Evolutionary conservation across 2,888 invertebrate genomes (phyloP), one percentile per base, ranked within the genome.

Genomic region (Patella ulyssiponensis): DNA sequence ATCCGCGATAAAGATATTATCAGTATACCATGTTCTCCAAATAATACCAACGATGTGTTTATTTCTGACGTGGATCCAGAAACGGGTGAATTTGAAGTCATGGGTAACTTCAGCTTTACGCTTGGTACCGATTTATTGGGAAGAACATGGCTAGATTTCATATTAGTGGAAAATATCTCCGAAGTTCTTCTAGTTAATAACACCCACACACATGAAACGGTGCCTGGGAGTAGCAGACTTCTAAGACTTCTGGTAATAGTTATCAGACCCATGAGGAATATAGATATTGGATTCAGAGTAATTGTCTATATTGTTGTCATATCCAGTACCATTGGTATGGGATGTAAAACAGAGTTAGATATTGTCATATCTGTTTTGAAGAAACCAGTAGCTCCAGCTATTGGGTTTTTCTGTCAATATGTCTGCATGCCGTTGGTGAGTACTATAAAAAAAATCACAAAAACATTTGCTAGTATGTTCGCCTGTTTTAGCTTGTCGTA

Each of bases 351-450:
- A 27, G 91, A 93, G 71, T 74, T 92, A 44, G 54, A 81, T 1
- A 84, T 90, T 17, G 91, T 93, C 54, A 89, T 88, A 78, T 84
- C 88, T 71, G 92, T 92, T 0, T 80, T 93, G 9, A 90, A 87
- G 83, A 91, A 86, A 79, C 93, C 93, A 0, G 86, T 93, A 0
- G 93, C 93, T 14, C 93, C 93, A 0, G 83, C 89, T 3, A 92
- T 93, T 33, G 93, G 93, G 0, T 91, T 93, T 78, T 84, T 90
- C 70, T 92, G 92, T 52, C 93, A 93, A 85, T 93, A 93, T 84
- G 77, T 92, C 11, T 86, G 93, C 75, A 93, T 93, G 93, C 93
- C 93, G 11, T 73, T 93, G 90, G 93, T 93, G 88, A 88, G 91
- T 87, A 71, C 4, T 17, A 5, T 58, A 7, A 7, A 44, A 44